phyloP scores from a whole-genome alignment of 2,113 vertebrate species.

The Hepsetus odoe region DNA sequence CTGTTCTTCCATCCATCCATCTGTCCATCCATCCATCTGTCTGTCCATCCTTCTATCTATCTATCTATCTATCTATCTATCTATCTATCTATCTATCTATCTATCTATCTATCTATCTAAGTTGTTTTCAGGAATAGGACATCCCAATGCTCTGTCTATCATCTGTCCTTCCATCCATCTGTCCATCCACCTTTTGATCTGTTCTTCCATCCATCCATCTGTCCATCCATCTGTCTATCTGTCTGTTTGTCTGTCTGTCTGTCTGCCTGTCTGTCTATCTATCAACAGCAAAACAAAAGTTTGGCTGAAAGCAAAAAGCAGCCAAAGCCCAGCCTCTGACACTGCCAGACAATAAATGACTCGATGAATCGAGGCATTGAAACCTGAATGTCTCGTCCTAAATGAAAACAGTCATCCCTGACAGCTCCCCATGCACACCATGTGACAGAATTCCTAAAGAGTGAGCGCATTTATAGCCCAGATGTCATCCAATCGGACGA shows the following conservation, averaged over 20 bases:
- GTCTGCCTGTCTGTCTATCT: neutral
- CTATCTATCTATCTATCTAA: no score
- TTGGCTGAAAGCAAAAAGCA: neutral
- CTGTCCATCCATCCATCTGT: neutral
- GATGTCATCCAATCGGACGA: conserved; percentile 54
- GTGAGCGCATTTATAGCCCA: conserved; percentile 33
- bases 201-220: neutral
- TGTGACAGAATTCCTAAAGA: conserved; percentile 58
- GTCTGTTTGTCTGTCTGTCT: neutral
- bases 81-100: no score
- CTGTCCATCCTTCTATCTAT: no score
- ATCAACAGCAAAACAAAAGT: neutral
- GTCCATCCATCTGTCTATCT: neutral
- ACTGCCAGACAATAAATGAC: neutral
- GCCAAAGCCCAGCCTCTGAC: no score
- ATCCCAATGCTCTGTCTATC: neutral
- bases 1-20: neutral
- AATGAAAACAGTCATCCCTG: neutral
- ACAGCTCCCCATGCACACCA: conserved; percentile 12
- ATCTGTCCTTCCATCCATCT: neutral
- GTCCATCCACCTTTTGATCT: neutral
- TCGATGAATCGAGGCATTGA: neutral
- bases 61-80: no score
- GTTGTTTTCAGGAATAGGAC: no score
- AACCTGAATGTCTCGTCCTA: neutral